Evolutionary conservation across 2,797 vertebrate genomes (phyloP).

Genomic region (Phalloptychus januarius): DNA sequence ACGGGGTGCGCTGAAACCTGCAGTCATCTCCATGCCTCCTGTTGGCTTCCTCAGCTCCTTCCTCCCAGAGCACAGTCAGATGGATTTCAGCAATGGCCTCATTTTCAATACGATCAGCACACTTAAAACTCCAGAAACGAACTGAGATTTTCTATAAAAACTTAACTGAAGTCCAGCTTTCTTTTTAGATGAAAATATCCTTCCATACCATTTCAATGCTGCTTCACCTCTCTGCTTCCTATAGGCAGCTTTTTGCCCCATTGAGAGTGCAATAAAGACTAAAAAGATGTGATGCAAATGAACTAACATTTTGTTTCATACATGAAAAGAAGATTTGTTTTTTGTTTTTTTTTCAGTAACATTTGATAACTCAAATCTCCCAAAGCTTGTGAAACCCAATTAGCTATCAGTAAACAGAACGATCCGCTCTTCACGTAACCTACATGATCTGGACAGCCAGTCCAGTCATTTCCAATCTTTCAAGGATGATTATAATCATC

Average conservation of each 20-base stretch:
- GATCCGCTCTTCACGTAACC: conserved; percentile 16
- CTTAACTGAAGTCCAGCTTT: neutral
- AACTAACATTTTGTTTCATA: too few relatives aligned
- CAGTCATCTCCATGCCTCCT: neutral
- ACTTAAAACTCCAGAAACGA: neutral
- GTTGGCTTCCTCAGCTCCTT: neutral
- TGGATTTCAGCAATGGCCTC: neutral
- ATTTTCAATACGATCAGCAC: neutral
- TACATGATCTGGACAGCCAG: conserved; percentile 7
- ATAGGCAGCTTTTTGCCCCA: neutral
- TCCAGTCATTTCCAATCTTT: conserved; percentile 22
- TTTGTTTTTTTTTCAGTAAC: neutral
- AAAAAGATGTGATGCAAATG: neutral
- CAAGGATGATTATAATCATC: neutral
- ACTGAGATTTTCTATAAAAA: neutral
- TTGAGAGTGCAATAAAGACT: neutral
- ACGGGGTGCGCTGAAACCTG: neutral
- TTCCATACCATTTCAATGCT: neutral
- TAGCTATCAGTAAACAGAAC: conserved; percentile 6
- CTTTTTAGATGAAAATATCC: neutral
- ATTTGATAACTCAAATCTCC: neutral
- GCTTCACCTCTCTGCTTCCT: neutral
- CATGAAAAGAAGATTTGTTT: neutral
- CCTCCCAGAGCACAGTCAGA: neutral
- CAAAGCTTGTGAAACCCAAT: neutral